Conservation (phyloP, 1,140 invertebrate genomes). For the Augochlora pura region DNA sequence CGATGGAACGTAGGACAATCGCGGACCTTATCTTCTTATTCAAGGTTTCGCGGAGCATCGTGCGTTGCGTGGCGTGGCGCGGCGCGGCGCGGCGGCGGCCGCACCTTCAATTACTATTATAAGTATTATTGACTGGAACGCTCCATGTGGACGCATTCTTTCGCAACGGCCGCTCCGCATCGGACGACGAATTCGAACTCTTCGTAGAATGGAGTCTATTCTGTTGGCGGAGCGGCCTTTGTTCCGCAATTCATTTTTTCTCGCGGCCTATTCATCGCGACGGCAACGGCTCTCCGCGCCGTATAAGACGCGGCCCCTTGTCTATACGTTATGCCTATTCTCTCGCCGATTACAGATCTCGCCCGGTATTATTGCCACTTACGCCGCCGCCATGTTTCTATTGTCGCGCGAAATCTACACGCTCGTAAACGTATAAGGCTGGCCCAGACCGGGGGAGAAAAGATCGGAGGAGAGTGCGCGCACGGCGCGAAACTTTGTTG, state of each 20-base stretch:
- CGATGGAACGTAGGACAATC: slow-evolving; percentile 20
- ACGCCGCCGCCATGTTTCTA: not conserved
- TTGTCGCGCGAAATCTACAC: not conserved
- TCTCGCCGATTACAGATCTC: slow-evolving; percentile 1
- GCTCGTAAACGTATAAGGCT: not conserved
- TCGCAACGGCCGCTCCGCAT: not conserved
- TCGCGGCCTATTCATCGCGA: not conserved
- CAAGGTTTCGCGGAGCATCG: slow-evolving; percentile 8
- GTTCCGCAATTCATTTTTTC: slow-evolving; percentile 10
- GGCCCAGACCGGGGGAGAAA: no score
- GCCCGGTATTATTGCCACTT: slow-evolving; percentile 6
- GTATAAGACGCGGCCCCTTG: not conserved
- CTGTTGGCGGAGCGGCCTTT: not conserved
- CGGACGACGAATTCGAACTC: slow-evolving; percentile 8
- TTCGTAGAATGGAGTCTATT: slow-evolving; percentile 10
- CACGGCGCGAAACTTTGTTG: no score
- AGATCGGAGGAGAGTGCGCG: no score
- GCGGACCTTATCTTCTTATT: slow-evolving; percentile 9
- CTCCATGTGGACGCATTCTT: slow-evolving; percentile 12
- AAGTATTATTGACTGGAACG: slow-evolving; percentile 21
- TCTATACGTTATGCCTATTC: slow-evolving; percentile 4
- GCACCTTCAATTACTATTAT: slow-evolving; percentile 14
- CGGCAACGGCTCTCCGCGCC: not conserved
- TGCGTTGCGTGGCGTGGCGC: not conserved
- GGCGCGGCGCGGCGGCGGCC: not conserved